A percentile compares a stretch with the other conserved stretches of the same genome.
These are phyloP conservation scores for Ectobius pallidus DNA, from an alignment of 2,888 invertebrate genomes.

Conservation along the genomic window DNA sequence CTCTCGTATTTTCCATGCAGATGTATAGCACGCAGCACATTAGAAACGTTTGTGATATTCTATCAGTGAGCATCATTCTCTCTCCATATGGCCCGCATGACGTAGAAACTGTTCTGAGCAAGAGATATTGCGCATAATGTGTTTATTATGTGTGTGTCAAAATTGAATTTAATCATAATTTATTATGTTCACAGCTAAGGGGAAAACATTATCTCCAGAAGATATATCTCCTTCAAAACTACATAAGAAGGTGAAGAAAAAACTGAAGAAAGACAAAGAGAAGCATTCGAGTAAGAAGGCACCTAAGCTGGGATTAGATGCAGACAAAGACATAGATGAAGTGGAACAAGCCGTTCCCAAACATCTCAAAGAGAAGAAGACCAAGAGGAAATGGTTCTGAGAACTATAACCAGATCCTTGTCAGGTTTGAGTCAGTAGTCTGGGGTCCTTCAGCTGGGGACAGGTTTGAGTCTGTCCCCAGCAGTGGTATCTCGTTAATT, in stretches of 20 bases:
- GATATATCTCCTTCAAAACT: slow-evolving; percentile 51
- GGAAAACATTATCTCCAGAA: slow-evolving; percentile 46
- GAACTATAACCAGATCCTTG: no score
- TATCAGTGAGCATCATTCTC: no score
- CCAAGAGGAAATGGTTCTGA: slow-evolving; percentile 60
- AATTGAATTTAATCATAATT: no score
- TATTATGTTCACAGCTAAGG: slow-evolving; percentile 19
- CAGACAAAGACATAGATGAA: slow-evolving; percentile 67
- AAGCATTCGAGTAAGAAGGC: slow-evolving; percentile 57
- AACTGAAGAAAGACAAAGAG: slow-evolving; percentile 58
- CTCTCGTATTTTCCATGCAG: not conserved
- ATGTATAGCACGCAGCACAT: not conserved
- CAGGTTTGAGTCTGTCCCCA: no score
- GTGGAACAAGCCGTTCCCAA: slow-evolving; percentile 50
- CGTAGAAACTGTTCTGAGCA: no score
- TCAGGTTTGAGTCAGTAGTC: no score
- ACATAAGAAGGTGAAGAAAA: slow-evolving; percentile 60
- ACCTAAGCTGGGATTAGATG: slow-evolving; percentile 56
- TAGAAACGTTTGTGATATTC: no score
- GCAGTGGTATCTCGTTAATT: no score
- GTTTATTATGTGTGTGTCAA: no score
- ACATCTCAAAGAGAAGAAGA: slow-evolving; percentile 49
- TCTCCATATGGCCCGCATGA: no score
- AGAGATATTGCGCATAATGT: no score
- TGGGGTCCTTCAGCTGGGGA: no score